These are phyloP conservation scores for Cacatua alba DNA, from an alignment of 2,113 vertebrate species.

Conservation along the genomic window DNA sequence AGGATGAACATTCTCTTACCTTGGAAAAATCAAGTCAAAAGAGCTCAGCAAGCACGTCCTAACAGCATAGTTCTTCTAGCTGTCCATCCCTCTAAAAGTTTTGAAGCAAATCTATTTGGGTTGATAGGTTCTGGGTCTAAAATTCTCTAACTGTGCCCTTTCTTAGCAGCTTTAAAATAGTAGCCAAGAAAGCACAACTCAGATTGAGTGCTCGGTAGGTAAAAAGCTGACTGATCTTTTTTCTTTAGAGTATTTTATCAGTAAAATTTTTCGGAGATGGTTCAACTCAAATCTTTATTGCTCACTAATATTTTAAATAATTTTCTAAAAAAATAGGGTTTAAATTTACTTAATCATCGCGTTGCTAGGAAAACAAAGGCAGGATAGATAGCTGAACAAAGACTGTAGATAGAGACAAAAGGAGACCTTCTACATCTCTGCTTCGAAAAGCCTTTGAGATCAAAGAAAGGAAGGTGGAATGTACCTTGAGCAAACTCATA, in stretches of 20 bases:
- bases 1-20: not conserved
- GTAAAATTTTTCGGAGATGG: not conserved
- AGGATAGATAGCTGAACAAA: not conserved
- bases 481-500: not conserved
- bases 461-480: not conserved
- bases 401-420: not conserved
- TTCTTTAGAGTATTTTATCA: not conserved
- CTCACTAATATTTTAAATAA: not conserved
- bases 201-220: not conserved
- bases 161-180: conserved; percentile 13
- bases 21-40: not conserved
- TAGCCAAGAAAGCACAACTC: not conserved
- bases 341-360: not conserved
- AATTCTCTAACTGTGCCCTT: not conserved
- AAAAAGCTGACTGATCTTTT: not conserved
- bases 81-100: not conserved
- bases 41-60: not conserved
- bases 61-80: not conserved
- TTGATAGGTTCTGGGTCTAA: not conserved
- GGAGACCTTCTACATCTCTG: not conserved
- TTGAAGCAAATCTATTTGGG: not conserved
- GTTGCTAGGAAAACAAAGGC: not conserved
- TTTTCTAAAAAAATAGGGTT: not conserved
- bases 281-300: not conserved
- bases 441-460: not conserved